These are phyloP conservation scores for Drosophila formosana DNA, from an alignment of 2,888 invertebrate genomes.

Conservation along the genomic window DNA sequence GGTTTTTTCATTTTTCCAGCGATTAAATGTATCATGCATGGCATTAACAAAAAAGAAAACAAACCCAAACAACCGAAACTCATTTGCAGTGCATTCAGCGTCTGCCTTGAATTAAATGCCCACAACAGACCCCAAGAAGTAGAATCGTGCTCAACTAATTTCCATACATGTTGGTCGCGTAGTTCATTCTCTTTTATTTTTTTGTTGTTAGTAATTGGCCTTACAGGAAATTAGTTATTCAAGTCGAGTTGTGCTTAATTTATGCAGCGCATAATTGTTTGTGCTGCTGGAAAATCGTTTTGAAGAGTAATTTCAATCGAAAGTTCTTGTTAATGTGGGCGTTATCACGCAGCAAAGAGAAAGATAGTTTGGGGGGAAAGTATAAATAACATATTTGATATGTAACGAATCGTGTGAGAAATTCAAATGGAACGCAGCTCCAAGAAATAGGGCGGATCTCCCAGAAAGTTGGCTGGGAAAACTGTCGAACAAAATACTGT, in stretches of 20 bases:
- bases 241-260: constrained; percentile 62
- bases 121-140: constrained; percentile 7
- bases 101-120: constrained; percentile 58
- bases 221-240: constrained; percentile 77
- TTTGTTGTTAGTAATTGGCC: constrained; percentile 64
- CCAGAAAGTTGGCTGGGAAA: constrained; percentile 51
- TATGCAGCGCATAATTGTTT: constrained; percentile 73
- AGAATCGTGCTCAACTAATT: constrained; percentile 30
- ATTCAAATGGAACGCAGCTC: constrained; percentile 49
- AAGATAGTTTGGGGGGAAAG: background rate
- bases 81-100: constrained; percentile 68
- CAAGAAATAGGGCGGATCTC: constrained; percentile 45
- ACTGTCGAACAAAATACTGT: constrained; percentile 42
- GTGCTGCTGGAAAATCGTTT: constrained; percentile 72
- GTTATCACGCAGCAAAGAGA: constrained; percentile 44
- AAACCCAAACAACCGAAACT: constrained; percentile 34
- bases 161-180: constrained; percentile 26
- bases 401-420: constrained; percentile 73
- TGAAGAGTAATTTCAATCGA: constrained; percentile 37
- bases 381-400: constrained; percentile 56
- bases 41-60: constrained; percentile 32
- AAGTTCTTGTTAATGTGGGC: constrained; percentile 73
- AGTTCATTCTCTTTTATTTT: constrained; percentile 24
- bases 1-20: constrained; percentile 61
- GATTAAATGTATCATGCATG: constrained; percentile 75